Percentiles rank a stretch among this genome's conserved stretches.
phyloP scores from a whole-genome alignment of 2,797 vertebrate genomes.

The Coregonus ussuriensis region DNA sequence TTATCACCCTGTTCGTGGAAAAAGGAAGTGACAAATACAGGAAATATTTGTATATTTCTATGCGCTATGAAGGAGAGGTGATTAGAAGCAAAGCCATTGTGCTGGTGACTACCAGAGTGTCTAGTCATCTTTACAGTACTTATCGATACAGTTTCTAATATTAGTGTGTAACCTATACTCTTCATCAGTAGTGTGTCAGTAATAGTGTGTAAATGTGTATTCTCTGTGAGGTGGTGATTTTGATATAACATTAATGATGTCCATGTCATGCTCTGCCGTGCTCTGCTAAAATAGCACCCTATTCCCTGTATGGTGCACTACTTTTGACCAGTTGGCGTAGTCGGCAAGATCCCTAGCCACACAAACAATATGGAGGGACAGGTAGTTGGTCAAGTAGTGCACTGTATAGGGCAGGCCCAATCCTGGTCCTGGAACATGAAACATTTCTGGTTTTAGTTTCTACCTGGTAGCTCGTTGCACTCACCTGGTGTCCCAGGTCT shows the following conservation, averaged over 20 bases:
- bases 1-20: slow-evolving; percentile 24
- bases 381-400: too few relatives aligned
- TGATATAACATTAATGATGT: too few relatives aligned
- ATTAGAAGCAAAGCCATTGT: slow-evolving; percentile 30
- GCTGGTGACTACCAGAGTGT: slow-evolving; percentile 11
- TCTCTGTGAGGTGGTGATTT: not conserved
- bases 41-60: slow-evolving; percentile 28
- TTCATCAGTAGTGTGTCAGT: not conserved
- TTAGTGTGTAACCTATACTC: not conserved
- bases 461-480: too few relatives aligned
- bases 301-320: not conserved
- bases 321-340: too few relatives aligned
- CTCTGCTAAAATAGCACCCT: not conserved
- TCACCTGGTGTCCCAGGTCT: too few relatives aligned
- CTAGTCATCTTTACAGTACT: slow-evolving; percentile 18
- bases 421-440: too few relatives aligned
- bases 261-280: not conserved
- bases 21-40: slow-evolving; percentile 51
- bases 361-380: too few relatives aligned
- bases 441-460: too few relatives aligned
- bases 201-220: not conserved
- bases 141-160: slow-evolving; percentile 4
- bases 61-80: slow-evolving; percentile 21
- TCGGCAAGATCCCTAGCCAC: too few relatives aligned
- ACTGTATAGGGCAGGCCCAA: too few relatives aligned